phyloP scores from a whole-genome alignment of 2,888 invertebrate species.

The Caenorhabditis sp. region DNA sequence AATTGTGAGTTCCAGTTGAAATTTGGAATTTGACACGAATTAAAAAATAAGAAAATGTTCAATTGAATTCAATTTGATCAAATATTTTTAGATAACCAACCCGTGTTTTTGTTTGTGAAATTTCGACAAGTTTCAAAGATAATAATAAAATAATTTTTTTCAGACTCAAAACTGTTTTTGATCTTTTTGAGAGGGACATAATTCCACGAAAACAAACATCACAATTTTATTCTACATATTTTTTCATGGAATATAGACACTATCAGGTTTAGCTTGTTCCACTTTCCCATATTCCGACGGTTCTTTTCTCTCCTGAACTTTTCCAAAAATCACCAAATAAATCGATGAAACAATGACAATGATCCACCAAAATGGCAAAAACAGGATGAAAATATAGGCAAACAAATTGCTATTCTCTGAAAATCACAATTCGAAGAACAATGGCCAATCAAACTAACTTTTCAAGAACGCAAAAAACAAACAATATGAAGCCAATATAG shows the following conservation, averaged over 20 bases:
- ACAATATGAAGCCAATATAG: background rate
- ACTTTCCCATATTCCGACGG: background rate
- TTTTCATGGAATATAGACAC: background rate
- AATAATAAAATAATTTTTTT: too few species aligned
- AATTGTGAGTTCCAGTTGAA: too few species aligned
- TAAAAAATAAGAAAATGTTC: too few species aligned
- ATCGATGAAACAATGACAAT: background rate
- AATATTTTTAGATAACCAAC: too few species aligned
- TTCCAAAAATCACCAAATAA: background rate
- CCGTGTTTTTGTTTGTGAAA: too few species aligned
- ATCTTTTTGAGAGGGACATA: background rate
- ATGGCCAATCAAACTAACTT: background rate
- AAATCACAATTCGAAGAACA: background rate
- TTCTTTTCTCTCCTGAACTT: background rate
- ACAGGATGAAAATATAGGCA: background rate
- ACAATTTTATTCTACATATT: too few species aligned
- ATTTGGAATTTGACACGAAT: too few species aligned
- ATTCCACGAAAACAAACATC: background rate
- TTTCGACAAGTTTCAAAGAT: too few species aligned
- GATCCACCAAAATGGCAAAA: background rate
- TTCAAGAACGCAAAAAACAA: background rate
- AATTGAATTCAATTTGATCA: too few species aligned
- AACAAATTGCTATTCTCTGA: background rate
- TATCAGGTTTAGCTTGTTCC: background rate
- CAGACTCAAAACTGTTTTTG: too few species aligned